Evolutionary conservation across 2,113 vertebrate species (phyloP), one percentile per base, ranked within the genome.

Genomic region (Scopus umbretta): DNA sequence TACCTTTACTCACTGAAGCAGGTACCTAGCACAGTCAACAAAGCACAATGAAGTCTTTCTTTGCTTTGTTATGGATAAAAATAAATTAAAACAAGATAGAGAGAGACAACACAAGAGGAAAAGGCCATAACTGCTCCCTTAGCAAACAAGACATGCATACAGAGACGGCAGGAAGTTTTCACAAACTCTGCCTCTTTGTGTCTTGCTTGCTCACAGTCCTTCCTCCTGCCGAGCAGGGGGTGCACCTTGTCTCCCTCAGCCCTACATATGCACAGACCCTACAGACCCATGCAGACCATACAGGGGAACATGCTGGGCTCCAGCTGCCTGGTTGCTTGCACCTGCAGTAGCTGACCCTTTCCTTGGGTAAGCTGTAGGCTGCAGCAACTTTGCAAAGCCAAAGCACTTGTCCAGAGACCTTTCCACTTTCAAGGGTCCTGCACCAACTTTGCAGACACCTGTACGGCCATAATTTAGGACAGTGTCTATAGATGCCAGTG

Each of bases 201-300:
- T 56, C 66, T 89, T 0, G 0, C n/a, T 78, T 78, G 29, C 49
- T 70, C 36, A 52, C 20, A 59, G 49, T 26, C 78, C 83, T 73
- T 80, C 15, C 38, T 84, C 29, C 42, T 45, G 52, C 42, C 1
- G 3, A 58, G 19, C 20, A 40, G 7, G 21, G 7, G 3, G 2
- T 66, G 13, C n/a, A 40, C 22, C 47, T 79, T 79, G 68, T 52
- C 11, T 52, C 18, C 58, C 30, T 1, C 18, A 58, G 30, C 30
- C 14, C 36, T 56, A 1, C 0, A 0, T 67, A 9, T 7, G 27
- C 63, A 42, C 11, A 55, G 21, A 67, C 25, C 38, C n/a, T 71
- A 45, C 21, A 70, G 36, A 53, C 14, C 50, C 30, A 22, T 3
- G 10, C 34, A 78, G 62, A 11, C 15, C 22, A 0, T 10, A 20